phyloP scores from a whole-genome alignment of 2,888 invertebrate species.

The Acronicta leporina region DNA sequence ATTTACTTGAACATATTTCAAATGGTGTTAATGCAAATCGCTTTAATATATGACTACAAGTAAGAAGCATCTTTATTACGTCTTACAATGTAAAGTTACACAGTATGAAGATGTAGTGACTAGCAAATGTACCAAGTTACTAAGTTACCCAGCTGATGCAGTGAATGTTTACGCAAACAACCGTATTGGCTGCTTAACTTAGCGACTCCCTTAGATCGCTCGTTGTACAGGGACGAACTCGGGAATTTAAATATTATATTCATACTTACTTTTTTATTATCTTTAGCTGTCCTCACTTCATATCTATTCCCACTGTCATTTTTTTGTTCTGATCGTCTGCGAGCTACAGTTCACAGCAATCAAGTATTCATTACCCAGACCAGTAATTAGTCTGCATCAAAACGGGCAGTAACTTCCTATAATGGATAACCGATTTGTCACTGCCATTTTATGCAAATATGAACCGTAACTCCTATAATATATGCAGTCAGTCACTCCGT shows the following conservation, averaged over 20 bases:
- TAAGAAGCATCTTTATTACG: slow-evolving; percentile 18
- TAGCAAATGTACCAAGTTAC: slow-evolving; percentile 22
- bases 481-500: too few relatives aligned
- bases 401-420: too few relatives aligned
- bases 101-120: slow-evolving; percentile 15
- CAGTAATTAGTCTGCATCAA: too few relatives aligned
- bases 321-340: too few relatives aligned
- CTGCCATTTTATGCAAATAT: too few relatives aligned
- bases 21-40: slow-evolving; percentile 10
- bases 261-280: too few relatives aligned
- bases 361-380: too few relatives aligned
- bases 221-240: slow-evolving; percentile 65
- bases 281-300: too few relatives aligned
- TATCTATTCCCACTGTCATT: too few relatives aligned
- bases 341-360: too few relatives aligned
- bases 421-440: too few relatives aligned
- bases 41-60: slow-evolving; percentile 3
- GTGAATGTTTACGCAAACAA: slow-evolving; percentile 77
- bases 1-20: not conserved
- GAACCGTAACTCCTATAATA: too few relatives aligned
- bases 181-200: slow-evolving; percentile 77
- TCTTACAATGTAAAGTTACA: slow-evolving; percentile 16
- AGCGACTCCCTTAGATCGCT: slow-evolving; percentile 72
- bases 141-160: slow-evolving; percentile 66
- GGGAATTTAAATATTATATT: not conserved